phyloP scores from a whole-genome alignment of 2,888 invertebrate species.

The Drosophila multiciliata region DNA sequence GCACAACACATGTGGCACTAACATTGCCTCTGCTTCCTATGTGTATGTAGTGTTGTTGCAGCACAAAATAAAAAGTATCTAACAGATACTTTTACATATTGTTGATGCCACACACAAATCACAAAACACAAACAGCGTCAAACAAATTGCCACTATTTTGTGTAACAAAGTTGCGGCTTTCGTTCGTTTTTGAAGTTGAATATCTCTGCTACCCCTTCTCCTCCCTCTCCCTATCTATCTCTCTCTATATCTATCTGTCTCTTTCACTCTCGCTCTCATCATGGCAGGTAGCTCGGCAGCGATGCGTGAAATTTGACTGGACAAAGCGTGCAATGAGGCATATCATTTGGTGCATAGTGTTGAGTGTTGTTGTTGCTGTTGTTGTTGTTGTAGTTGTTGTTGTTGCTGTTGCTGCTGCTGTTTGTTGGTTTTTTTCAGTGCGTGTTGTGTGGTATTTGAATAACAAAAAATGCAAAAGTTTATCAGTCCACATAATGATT shows the following conservation, averaged over 20 bases:
- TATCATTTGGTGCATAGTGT: slow-evolving; percentile 36
- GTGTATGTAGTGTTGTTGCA: slow-evolving; percentile 13
- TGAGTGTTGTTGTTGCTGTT: neutral
- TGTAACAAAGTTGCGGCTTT: slow-evolving; percentile 69
- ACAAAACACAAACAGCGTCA: slow-evolving; percentile 50
- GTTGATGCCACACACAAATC: slow-evolving; percentile 48
- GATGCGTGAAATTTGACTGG: slow-evolving; percentile 67
- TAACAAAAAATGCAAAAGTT: slow-evolving; percentile 22
- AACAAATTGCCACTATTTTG: slow-evolving; percentile 68
- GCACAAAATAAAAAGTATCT: slow-evolving; percentile 29
- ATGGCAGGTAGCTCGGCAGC: slow-evolving; percentile 37
- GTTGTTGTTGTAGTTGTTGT: neutral
- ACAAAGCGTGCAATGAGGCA: slow-evolving; percentile 69
- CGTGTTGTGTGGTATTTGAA: slow-evolving; percentile 36
- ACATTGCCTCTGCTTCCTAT: neutral
- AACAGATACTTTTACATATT: slow-evolving; percentile 33
- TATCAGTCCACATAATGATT: slow-evolving; percentile 23
- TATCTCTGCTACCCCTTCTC: neutral
- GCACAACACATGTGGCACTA: slow-evolving; percentile 48
- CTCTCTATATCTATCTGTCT: neutral
- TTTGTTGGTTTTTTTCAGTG: slow-evolving; percentile 30
- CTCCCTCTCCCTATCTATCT: neutral
- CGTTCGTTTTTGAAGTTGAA: slow-evolving; percentile 29
- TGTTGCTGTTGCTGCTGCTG: slow-evolving; percentile 6
- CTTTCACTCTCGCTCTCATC: neutral